phyloP scores from a whole-genome alignment of 2,888 invertebrate species.

The Eupithecia inturbata region DNA sequence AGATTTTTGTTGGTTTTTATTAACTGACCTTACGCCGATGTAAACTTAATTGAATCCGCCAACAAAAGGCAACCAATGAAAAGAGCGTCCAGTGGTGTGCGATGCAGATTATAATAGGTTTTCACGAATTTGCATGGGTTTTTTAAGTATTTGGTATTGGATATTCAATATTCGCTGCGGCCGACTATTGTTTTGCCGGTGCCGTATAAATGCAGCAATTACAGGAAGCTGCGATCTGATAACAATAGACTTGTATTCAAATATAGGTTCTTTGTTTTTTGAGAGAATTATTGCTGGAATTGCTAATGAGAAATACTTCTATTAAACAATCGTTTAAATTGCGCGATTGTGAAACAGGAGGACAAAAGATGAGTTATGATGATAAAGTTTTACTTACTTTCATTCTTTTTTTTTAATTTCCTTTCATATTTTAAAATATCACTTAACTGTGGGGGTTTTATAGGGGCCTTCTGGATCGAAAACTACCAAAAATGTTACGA shows the following conservation, averaged over 20 bases:
- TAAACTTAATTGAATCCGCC: conserved; percentile 83
- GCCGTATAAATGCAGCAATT: conserved; percentile 48
- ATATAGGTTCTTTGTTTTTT: background rate
- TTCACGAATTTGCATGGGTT: conserved; percentile 77
- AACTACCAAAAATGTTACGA: background rate
- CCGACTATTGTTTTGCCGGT: conserved; percentile 64
- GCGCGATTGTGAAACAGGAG: background rate
- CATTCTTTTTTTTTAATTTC: too few species aligned
- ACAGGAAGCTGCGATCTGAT: conserved; percentile 15
- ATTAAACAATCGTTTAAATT: background rate
- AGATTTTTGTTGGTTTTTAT: conserved; percentile 83
- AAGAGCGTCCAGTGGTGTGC: conserved; percentile 82
- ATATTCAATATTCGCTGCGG: conserved; percentile 77
- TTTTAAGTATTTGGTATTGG: conserved; percentile 75
- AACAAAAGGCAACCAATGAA: conserved; percentile 82
- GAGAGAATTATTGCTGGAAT: background rate
- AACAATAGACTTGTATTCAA: conserved; percentile 20
- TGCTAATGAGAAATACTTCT: background rate
- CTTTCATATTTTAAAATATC: background rate
- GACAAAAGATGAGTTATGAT: background rate
- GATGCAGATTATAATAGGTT: conserved; percentile 83
- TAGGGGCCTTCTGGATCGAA: too few species aligned
- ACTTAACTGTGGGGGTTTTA: too few species aligned
- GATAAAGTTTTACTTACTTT: background rate
- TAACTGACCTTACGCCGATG: conserved; percentile 83